These are phyloP conservation scores for Drosophila nigricruria DNA, from an alignment of 2,888 invertebrate species.

Conservation along the genomic window DNA sequence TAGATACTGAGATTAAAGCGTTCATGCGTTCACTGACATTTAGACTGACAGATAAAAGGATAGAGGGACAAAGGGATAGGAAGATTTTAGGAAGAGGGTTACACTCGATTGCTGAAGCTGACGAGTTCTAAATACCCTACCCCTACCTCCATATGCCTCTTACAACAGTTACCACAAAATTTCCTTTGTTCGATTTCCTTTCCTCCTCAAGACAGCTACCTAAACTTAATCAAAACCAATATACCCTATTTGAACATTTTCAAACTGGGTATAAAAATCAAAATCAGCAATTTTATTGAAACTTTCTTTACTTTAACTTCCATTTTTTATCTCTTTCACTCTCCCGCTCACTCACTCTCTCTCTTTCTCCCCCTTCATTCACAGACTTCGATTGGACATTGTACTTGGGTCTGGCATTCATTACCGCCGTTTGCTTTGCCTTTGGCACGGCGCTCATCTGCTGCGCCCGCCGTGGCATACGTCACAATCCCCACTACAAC, in stretches of 20 bases:
- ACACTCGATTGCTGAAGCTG: neutral
- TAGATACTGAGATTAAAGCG: neutral
- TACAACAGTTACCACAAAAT: neutral
- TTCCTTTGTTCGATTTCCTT: neutral
- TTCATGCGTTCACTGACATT: neutral
- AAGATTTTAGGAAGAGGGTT: neutral
- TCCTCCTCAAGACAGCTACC: neutral
- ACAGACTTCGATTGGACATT: slow-evolving; percentile 85
- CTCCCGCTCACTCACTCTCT: no score
- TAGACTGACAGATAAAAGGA: slow-evolving; percentile 1
- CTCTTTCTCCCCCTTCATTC: neutral
- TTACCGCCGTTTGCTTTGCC: slow-evolving; percentile 83
- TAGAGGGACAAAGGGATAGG: neutral
- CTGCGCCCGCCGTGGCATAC: slow-evolving; percentile 83
- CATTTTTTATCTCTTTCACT: neutral
- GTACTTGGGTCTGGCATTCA: slow-evolving; percentile 84
- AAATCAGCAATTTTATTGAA: slow-evolving; percentile 66
- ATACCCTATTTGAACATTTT: neutral
- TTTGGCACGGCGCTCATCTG: slow-evolving; percentile 83
- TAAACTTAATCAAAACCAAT: neutral
- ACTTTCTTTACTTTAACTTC: slow-evolving; percentile 5
- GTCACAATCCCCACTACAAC: slow-evolving; percentile 84
- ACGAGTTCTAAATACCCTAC: neutral
- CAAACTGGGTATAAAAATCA: slow-evolving; percentile 30
- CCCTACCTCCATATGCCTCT: neutral